A percentile compares a stretch with the other conserved stretches of the same genome.
Conservation (phyloP, 2,113 vertebrate species). For the Dromiciops gliroides region DNA sequence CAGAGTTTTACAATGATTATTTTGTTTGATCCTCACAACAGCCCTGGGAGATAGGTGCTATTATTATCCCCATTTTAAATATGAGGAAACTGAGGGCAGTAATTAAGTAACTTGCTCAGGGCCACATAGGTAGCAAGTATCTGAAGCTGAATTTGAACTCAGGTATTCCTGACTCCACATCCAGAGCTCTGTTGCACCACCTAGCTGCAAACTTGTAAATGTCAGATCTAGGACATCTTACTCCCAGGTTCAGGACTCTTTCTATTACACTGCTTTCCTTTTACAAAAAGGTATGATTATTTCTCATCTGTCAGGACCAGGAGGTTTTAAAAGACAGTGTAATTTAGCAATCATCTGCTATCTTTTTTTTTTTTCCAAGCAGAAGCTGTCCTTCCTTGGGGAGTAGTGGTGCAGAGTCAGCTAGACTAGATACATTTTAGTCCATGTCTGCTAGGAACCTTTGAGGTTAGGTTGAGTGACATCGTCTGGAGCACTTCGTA, state of each 20-base stretch:
- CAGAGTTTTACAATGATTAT: not conserved
- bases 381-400: not conserved
- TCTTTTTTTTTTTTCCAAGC: not conserved
- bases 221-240: not conserved
- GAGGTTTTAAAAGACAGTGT: not conserved
- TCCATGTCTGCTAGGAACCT: not conserved
- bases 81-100: not conserved
- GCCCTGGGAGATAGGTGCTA: not conserved
- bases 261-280: not conserved
- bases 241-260: not conserved
- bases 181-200: not conserved
- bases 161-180: not conserved
- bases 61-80: not conserved
- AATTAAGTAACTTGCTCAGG: not conserved
- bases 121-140: not conserved
- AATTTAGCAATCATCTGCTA: not conserved
- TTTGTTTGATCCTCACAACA: not conserved
- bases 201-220: not conserved
- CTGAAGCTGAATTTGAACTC: not conserved
- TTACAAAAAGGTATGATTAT: not conserved
- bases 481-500: not conserved
- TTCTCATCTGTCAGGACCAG: not conserved
- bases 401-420: not conserved
- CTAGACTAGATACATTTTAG: not conserved
- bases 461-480: not conserved